Conservation (phyloP, 2,888 invertebrate species). For the Lepidocyrtinus sp. region DNA sequence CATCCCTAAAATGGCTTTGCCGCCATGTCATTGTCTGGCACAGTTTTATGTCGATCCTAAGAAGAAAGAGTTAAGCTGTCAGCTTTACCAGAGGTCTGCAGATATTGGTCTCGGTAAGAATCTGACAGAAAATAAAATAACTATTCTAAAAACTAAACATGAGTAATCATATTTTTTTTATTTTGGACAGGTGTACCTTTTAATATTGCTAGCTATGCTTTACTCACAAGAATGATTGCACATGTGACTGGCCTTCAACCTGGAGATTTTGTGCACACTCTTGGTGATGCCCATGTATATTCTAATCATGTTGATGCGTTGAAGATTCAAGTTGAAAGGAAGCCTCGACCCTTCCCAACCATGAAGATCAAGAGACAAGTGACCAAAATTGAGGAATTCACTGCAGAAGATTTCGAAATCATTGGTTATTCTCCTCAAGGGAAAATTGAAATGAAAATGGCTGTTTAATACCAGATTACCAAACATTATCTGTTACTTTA, state of each 20-base stretch:
- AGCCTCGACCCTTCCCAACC: constrained; percentile 87
- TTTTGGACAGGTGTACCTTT: constrained; percentile 67
- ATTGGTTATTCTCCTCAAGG: constrained; percentile 89
- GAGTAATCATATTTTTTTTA: not conserved
- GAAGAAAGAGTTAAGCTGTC: constrained; percentile 83
- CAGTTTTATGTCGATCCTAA: constrained; percentile 93
- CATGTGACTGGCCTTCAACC: constrained; percentile 93
- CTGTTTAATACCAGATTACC: constrained; percentile 81
- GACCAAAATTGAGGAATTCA: constrained; percentile 87
- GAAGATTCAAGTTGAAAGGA: constrained; percentile 83
- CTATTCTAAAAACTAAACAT: no score
- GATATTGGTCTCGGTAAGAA: constrained; percentile 99
- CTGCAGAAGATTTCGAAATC: constrained; percentile 87
- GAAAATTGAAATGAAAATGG: constrained; percentile 94
- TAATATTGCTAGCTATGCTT: constrained; percentile 96
- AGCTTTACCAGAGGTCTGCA: constrained; percentile 95
- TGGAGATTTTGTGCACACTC: constrained; percentile 93
- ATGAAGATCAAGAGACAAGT: constrained; percentile 84
- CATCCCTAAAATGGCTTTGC: constrained; percentile 92
- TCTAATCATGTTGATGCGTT: constrained; percentile 89
- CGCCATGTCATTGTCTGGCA: constrained; percentile 95
- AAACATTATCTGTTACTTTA: not conserved
- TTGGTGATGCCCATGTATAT: constrained; percentile 97
- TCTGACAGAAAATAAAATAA: constrained; percentile 72
- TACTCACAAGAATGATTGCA: constrained; percentile 96